phyloP scores from a whole-genome alignment of 2,888 invertebrate species.

The Lydus trimaculatus region DNA sequence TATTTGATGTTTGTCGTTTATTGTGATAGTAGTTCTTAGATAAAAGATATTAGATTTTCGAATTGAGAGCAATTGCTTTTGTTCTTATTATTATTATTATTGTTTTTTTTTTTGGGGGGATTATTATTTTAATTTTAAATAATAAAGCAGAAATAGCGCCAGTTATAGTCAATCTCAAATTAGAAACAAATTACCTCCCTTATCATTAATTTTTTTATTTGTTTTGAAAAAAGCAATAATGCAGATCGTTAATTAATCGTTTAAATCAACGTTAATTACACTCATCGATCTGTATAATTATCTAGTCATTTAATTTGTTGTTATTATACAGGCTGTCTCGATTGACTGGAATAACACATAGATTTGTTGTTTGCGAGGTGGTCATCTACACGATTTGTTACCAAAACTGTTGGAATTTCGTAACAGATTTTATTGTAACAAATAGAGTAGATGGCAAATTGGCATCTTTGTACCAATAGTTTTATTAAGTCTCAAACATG shows the following conservation, averaged over 20 bases:
- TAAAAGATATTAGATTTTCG: constrained; percentile 23
- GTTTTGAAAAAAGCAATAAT: background rate
- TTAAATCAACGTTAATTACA: background rate
- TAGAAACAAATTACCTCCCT: constrained; percentile 10
- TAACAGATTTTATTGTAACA: no score
- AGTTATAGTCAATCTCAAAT: constrained; percentile 5
- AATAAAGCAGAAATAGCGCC: constrained; percentile 8
- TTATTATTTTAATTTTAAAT: background rate
- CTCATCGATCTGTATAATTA: background rate
- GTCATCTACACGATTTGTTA: no score
- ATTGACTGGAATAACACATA: background rate
- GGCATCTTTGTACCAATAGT: no score
- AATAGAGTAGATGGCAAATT: no score
- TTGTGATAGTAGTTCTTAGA: constrained; percentile 53
- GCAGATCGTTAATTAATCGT: background rate
- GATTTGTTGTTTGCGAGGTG: background rate
- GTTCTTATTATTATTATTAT: background rate
- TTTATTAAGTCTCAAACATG: no score
- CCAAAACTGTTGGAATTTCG: no score
- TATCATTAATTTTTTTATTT: background rate
- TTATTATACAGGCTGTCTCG: background rate
- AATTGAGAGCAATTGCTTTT: constrained; percentile 22
- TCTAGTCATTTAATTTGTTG: constrained; percentile 7
- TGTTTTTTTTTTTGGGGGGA: background rate
- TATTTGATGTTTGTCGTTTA: constrained; percentile 52